Evolutionary conservation across 2,797 vertebrate species (phyloP).

Genomic region (Etheostoma perlongum): DNA sequence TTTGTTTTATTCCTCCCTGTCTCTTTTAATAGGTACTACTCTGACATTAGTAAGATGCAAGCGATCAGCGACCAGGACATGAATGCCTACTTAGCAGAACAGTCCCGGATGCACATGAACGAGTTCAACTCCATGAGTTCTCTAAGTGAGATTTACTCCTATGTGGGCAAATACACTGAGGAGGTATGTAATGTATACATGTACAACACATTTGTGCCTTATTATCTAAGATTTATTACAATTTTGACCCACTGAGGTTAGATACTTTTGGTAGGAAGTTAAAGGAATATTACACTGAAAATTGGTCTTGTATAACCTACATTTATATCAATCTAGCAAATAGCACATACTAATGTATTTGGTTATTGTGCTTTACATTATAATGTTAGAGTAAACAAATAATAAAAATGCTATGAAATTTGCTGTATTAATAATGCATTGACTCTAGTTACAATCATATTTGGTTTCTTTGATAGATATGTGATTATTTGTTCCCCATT

Average conservation of each 20-base stretch:
- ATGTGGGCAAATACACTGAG: slow-evolving; percentile 97
- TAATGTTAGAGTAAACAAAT: background rate
- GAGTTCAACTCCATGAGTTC: slow-evolving; percentile 99
- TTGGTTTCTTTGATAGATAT: no score
- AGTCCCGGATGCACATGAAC: slow-evolving; percentile 98
- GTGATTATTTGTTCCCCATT: no score
- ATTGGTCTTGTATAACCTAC: background rate
- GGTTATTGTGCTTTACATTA: background rate
- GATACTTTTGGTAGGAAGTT: background rate
- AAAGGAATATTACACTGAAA: slow-evolving; percentile 7
- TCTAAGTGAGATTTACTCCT: slow-evolving; percentile 98
- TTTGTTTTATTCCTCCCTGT: slow-evolving; percentile 18
- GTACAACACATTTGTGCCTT: background rate
- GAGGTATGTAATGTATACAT: slow-evolving; percentile 86
- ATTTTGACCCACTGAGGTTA: background rate
- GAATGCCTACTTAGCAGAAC: slow-evolving; percentile 98
- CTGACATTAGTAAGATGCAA: slow-evolving; percentile 97
- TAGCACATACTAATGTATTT: background rate
- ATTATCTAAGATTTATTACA: background rate
- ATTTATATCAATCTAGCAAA: background rate
- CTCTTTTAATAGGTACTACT: slow-evolving; percentile 91
- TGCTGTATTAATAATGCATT: no score
- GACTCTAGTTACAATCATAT: no score
- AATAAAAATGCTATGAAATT: no score
- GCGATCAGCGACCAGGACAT: slow-evolving; percentile 99